Conservation (phyloP, 2,888 invertebrate species). For the Loripinus fragilis region DNA sequence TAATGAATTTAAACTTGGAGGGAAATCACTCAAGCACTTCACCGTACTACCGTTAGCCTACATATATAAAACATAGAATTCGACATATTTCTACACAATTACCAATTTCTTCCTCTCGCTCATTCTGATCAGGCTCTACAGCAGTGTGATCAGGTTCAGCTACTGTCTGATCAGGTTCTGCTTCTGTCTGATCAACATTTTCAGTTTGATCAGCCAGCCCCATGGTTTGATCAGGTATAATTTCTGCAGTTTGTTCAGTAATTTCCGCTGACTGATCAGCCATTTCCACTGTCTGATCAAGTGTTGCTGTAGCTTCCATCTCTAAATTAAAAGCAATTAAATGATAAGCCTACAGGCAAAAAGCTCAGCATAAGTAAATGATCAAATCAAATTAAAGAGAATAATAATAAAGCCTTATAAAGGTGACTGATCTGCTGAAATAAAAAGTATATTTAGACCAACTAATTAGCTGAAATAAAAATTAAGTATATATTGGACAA, state of each 20-base stretch:
- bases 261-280: background rate
- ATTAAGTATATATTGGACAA: too few species aligned
- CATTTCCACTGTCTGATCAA: background rate
- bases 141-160: background rate
- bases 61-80: background rate
- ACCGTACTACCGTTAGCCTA: constrained; percentile 19
- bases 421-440: too few species aligned
- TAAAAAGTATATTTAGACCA: too few species aligned
- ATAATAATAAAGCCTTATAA: too few species aligned
- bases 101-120: constrained; percentile 13
- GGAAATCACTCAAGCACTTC: background rate
- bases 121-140: background rate
- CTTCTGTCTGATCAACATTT: constrained; percentile 4
- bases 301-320: background rate
- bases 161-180: background rate
- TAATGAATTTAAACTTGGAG: background rate
- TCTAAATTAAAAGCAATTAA: constrained; percentile 9
- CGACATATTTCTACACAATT: constrained; percentile 15
- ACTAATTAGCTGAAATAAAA: too few species aligned
- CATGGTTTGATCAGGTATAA: background rate
- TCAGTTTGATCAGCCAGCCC: background rate
- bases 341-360: too few species aligned
- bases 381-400: too few species aligned
- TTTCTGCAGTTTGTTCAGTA: background rate
- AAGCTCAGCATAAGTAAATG: too few species aligned